Conservation (phyloP, 2,888 invertebrate species). For the Theretra japonica region DNA sequence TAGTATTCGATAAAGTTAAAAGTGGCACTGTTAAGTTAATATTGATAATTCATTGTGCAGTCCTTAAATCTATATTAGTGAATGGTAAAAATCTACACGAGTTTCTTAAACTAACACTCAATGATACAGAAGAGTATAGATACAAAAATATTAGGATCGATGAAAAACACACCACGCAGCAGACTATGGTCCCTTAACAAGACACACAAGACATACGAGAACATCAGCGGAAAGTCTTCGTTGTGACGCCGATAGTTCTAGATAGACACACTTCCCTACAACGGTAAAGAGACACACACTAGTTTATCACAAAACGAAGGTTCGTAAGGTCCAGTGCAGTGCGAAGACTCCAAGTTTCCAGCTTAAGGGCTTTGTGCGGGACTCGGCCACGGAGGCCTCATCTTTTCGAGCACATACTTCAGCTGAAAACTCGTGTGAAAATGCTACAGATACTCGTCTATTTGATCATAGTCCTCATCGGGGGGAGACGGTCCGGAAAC, state of each 20-base stretch:
- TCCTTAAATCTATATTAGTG: slow-evolving; percentile 66
- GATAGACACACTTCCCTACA: slow-evolving; percentile 37
- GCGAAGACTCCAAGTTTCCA: slow-evolving; percentile 50
- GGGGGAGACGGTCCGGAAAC: slow-evolving; percentile 92
- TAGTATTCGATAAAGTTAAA: slow-evolving; percentile 62
- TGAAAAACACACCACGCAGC: slow-evolving; percentile 66
- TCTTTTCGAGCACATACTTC: slow-evolving; percentile 80
- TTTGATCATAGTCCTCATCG: slow-evolving; percentile 87
- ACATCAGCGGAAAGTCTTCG: slow-evolving; percentile 60
- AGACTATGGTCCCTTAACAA: slow-evolving; percentile 76
- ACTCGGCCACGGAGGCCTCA: slow-evolving; percentile 76
- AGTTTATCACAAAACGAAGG: slow-evolving; percentile 52
- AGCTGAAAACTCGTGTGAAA: slow-evolving; percentile 81
- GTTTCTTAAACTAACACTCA: slow-evolving; percentile 54
- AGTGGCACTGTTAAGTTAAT: slow-evolving; percentile 78
- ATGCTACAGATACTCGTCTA: slow-evolving; percentile 87
- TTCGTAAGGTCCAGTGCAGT: slow-evolving; percentile 58
- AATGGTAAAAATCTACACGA: slow-evolving; percentile 55
- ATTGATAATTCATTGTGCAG: slow-evolving; percentile 74
- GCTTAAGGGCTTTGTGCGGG: slow-evolving; percentile 74
- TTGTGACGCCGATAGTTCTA: slow-evolving; percentile 53
- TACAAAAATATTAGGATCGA: slow-evolving; percentile 64
- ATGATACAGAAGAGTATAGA: slow-evolving; percentile 56
- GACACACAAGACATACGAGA: slow-evolving; percentile 63
- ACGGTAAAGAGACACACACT: slow-evolving; percentile 46